These are phyloP conservation scores for Smithornis capensis DNA, from an alignment of 2,113 vertebrate genomes.

Conservation along the genomic window DNA sequence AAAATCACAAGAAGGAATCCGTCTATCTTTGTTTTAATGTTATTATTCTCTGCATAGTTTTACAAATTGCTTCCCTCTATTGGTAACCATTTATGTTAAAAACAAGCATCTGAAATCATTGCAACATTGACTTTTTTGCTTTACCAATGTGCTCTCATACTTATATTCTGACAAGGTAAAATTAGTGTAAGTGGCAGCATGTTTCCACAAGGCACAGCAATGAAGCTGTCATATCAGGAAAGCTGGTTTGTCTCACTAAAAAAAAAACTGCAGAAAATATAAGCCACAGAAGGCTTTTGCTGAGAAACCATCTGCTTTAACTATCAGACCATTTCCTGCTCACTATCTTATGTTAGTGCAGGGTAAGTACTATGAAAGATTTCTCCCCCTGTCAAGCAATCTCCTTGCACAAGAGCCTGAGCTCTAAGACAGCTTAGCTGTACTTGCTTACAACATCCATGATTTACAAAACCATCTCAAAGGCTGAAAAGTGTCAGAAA, in stretches of 20 bases:
- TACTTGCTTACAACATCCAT: background rate
- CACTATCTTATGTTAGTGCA: background rate
- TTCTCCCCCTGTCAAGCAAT: background rate
- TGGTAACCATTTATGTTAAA: background rate
- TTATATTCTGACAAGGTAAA: constrained; percentile 44
- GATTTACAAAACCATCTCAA: background rate
- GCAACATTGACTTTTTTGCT: constrained; percentile 6
- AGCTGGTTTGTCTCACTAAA: constrained; percentile 17
- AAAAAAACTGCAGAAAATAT: constrained; percentile 16
- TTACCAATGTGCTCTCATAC: background rate
- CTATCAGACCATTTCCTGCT: constrained; percentile 43
- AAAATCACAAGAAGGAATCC: background rate
- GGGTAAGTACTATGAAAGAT: background rate
- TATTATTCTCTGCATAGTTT: background rate
- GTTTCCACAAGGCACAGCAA: constrained; percentile 8
- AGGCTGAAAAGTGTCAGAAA: background rate
- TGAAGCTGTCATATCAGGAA: constrained; percentile 51
- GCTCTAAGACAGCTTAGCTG: background rate
- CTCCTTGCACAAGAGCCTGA: background rate
- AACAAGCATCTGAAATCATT: constrained; percentile 21
- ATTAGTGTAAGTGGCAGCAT: constrained; percentile 19
- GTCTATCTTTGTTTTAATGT: background rate
- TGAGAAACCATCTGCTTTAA: constrained; percentile 48
- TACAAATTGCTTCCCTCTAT: background rate
- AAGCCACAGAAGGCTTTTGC: constrained; percentile 50